phyloP scores from a whole-genome alignment of 1,140 invertebrate species.

The Bombus consobrinus region DNA sequence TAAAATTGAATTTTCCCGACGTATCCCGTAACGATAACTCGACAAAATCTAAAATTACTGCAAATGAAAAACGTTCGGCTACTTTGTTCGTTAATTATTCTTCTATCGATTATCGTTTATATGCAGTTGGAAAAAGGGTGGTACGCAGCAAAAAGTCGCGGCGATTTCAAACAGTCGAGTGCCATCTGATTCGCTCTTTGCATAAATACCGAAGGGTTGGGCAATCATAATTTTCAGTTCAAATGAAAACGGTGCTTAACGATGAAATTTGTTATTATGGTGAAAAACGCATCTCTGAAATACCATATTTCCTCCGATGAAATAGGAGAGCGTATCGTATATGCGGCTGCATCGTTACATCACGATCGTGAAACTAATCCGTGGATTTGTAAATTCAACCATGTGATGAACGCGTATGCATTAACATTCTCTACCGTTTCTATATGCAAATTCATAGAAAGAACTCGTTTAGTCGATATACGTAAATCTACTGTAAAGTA shows the following conservation, averaged over 20 bases:
- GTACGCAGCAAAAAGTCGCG: not conserved
- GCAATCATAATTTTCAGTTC: not conserved
- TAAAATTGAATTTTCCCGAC: not conserved
- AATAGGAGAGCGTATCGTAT: not conserved
- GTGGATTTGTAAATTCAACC: not conserved
- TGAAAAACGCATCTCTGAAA: not conserved
- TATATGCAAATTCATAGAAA: not conserved
- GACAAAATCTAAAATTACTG: conserved; percentile 1
- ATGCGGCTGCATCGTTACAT: not conserved
- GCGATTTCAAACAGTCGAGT: conserved; percentile 10
- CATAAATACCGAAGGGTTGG: not conserved
- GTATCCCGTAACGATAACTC: not conserved
- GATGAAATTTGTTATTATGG: not conserved
- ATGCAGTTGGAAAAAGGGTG: not conserved
- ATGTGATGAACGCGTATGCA: not conserved
- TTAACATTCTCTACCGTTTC: no score
- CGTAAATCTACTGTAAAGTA: not conserved
- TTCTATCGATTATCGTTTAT: conserved; percentile 34
- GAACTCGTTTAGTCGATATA: not conserved
- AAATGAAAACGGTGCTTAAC: not conserved
- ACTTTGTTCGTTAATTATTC: conserved; percentile 21
- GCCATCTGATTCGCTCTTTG: conserved; percentile 6
- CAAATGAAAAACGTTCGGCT: not conserved
- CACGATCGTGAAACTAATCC: not conserved
- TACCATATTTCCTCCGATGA: no score